These are phyloP conservation scores for Amiota communis DNA, from an alignment of 2,888 invertebrate genomes.

Conservation along the genomic window DNA sequence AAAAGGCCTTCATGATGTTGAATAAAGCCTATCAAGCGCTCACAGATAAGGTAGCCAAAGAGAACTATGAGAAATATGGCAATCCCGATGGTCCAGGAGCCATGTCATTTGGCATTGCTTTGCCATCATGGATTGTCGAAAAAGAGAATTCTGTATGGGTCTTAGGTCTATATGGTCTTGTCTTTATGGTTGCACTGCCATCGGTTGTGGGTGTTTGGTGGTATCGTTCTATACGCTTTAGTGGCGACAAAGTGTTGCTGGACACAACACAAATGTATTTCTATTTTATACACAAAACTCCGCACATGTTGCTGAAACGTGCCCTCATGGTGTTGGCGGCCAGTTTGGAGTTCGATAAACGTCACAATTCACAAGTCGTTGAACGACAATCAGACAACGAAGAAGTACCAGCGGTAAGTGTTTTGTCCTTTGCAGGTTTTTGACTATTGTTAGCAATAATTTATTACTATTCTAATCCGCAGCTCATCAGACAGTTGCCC, in stretches of 20 bases:
- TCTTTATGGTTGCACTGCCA: constrained; percentile 98
- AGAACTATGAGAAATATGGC: constrained; percentile 99
- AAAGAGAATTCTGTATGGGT: constrained; percentile 99
- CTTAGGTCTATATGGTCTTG: constrained; percentile 92
- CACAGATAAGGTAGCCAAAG: constrained; percentile 96
- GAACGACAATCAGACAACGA: constrained; percentile 95
- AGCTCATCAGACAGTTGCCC: constrained; percentile 92
- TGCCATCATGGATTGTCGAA: constrained; percentile 99
- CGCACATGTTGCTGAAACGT: constrained; percentile 94
- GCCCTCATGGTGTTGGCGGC: constrained; percentile 97
- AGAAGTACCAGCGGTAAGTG: constrained; percentile 90
- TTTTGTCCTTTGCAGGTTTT: neutral
- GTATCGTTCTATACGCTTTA: constrained; percentile 97
- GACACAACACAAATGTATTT: constrained; percentile 98
- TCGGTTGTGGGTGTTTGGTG: constrained; percentile 96
- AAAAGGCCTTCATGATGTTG: constrained; percentile 96
- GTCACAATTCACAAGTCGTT: constrained; percentile 93
- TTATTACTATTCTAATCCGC: neutral
- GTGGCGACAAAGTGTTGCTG: constrained; percentile 95
- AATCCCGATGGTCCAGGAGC: constrained; percentile 99
- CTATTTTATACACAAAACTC: constrained; percentile 96
- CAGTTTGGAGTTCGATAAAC: constrained; percentile 95
- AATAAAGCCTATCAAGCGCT: constrained; percentile 94
- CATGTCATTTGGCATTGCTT: constrained; percentile 98
- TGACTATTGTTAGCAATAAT: neutral